Conservation (phyloP, 2,797 vertebrate species). For the Pygocentrus nattereri region DNA sequence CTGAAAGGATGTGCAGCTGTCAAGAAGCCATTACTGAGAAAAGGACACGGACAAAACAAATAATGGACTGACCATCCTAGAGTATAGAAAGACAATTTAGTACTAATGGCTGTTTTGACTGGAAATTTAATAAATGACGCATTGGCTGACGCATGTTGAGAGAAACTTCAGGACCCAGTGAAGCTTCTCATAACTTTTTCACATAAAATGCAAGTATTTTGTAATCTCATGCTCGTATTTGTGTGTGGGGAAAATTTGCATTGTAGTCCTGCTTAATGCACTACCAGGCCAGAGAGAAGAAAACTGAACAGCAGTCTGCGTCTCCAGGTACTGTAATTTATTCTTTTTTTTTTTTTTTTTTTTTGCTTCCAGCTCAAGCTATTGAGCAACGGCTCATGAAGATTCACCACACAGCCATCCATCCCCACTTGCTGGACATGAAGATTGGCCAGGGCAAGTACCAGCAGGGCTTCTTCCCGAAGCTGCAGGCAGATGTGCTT, state of each 20-base stretch:
- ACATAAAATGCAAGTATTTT: too few relatives aligned
- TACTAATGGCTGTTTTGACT: too few relatives aligned
- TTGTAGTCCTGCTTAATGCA: slow-evolving; percentile 97
- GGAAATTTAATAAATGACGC: too few relatives aligned
- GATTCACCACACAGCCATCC: slow-evolving; percentile 96
- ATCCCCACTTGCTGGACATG: slow-evolving; percentile 97
- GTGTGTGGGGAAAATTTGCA: slow-evolving; percentile 90
- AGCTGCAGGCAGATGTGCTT: slow-evolving; percentile 93
- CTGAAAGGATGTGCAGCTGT: too few relatives aligned
- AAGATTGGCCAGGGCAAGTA: slow-evolving; percentile 98
- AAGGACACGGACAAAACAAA: too few relatives aligned
- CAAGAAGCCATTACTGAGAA: too few relatives aligned
- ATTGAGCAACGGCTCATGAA: slow-evolving; percentile 92
- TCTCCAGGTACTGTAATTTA: slow-evolving; percentile 81
- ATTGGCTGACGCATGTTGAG: too few relatives aligned
- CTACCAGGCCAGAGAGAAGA: slow-evolving; percentile 91
- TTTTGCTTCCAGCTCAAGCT: slow-evolving; percentile 82
- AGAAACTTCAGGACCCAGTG: too few relatives aligned
- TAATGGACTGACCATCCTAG: too few relatives aligned
- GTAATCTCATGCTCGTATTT: slow-evolving; percentile 1
- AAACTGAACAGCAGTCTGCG: slow-evolving; percentile 82
- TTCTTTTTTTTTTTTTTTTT: neutral
- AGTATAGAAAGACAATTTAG: too few relatives aligned
- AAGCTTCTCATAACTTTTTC: too few relatives aligned
- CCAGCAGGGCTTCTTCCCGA: slow-evolving; percentile 95